Conservation (phyloP, 2,113 vertebrate genomes). For the Mystacornis crossleyi region DNA sequence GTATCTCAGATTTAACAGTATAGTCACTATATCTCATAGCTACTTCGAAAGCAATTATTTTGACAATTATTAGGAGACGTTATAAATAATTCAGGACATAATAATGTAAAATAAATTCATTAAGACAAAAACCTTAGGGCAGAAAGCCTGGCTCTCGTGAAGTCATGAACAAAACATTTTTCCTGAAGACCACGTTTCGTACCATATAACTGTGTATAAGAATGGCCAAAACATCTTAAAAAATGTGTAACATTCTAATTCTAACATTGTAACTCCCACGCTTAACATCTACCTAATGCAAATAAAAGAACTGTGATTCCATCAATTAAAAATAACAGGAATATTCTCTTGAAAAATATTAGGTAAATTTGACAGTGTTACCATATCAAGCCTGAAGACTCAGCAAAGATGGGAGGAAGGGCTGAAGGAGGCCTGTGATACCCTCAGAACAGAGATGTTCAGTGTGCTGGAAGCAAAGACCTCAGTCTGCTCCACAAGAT, state of each 20-base stretch:
- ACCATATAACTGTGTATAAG: too few species aligned
- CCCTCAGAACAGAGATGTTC: not conserved
- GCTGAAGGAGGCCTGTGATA: not conserved
- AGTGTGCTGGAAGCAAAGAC: not conserved
- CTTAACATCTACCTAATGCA: not conserved
- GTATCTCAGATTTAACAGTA: not conserved
- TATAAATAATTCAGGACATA: not conserved
- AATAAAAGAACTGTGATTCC: not conserved
- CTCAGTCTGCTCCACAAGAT: not conserved
- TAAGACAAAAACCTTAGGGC: not conserved
- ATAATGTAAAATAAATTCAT: not conserved
- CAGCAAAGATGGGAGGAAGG: not conserved
- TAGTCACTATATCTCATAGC: not conserved
- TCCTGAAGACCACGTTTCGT: not conserved
- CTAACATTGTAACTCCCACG: not conserved
- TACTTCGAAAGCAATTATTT: slow-evolving; percentile 1
- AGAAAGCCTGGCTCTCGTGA: fast-evolving
- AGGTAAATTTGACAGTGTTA: not conserved
- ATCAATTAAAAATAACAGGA: not conserved
- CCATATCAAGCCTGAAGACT: not conserved
- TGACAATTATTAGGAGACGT: not conserved
- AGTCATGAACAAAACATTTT: not conserved
- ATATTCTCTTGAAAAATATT: not conserved
- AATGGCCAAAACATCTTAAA: fast-evolving
- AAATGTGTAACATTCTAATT: not conserved